Conservation (phyloP, 2,113 vertebrate genomes). For the Serinus canaria region DNA sequence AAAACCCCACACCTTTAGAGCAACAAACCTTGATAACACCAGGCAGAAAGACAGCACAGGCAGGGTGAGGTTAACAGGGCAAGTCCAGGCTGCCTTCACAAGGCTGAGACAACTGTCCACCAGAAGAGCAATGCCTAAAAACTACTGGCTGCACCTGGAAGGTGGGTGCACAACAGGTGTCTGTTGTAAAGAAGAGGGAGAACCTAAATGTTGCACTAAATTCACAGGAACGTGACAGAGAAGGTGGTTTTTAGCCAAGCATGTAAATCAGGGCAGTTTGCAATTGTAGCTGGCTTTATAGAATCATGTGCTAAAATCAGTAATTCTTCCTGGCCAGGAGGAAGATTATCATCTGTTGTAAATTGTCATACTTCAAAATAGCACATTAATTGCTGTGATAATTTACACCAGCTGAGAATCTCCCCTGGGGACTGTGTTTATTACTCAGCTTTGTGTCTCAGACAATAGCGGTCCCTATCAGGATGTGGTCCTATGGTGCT, state of each 20-base stretch:
- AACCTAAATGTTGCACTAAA: background rate
- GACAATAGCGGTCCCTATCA: slow-evolving; percentile 7
- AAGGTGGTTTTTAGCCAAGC: background rate
- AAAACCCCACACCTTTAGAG: background rate
- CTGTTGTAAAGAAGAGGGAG: background rate
- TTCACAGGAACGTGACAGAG: background rate
- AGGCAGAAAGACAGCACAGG: fast-evolving
- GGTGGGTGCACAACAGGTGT: background rate
- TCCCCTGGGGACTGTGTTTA: slow-evolving; percentile 15
- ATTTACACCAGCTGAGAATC: slow-evolving; percentile 54
- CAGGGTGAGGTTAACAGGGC: fast-evolving
- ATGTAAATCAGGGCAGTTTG: background rate
- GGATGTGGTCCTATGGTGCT: background rate
- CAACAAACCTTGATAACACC: fast-evolving
- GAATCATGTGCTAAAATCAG: background rate
- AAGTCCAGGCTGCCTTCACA: fast-evolving
- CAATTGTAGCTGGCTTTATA: background rate
- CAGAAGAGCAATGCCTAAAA: background rate
- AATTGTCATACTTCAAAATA: slow-evolving; percentile 50
- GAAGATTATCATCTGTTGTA: slow-evolving; percentile 57
- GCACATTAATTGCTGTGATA: slow-evolving; percentile 51
- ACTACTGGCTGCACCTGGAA: background rate
- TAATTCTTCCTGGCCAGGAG: slow-evolving; percentile 37
- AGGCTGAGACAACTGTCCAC: background rate
- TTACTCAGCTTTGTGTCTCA: slow-evolving; percentile 35